Percentiles rank a stretch among this genome's conserved stretches.
Conservation (phyloP, 1,140 invertebrate genomes). For the Lasioglossum albipes region DNA sequence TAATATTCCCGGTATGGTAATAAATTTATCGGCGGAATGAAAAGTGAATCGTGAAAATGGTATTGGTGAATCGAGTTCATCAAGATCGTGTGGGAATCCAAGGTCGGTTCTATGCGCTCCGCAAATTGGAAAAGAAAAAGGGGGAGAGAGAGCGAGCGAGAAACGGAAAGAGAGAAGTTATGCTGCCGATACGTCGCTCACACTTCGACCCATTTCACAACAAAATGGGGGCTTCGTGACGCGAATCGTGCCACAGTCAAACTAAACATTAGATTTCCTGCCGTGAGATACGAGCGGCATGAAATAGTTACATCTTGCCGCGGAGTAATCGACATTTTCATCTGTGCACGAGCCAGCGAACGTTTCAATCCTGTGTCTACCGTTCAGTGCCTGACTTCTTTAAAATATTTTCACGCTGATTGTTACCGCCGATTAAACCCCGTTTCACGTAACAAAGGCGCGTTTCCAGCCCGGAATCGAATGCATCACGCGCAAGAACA, state of each 20-base stretch:
- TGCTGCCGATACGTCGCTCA: no score
- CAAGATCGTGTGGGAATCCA: no score
- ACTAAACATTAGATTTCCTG: constrained; percentile 3
- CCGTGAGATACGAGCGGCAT: neutral
- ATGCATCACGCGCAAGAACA: neutral
- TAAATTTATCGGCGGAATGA: no score
- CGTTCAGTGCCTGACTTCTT: neutral
- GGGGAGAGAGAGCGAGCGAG: no score
- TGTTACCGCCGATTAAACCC: neutral
- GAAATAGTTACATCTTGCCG: neutral
- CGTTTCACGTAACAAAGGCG: neutral
- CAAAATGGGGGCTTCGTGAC: neutral
- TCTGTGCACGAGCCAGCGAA: neutral
- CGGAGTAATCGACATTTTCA: neutral
- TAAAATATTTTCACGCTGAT: neutral
- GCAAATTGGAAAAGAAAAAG: no score
- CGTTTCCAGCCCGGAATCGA: neutral
- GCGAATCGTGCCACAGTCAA: neutral
- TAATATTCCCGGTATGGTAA: no score
- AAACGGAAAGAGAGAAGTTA: no score
- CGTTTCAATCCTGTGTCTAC: neutral
- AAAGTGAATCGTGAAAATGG: no score
- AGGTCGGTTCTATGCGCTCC: no score
- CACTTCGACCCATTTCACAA: neutral
- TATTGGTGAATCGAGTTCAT: no score